Evolutionary conservation across 1,140 invertebrate species (phyloP).

Genomic region (Octopus sinensis): DNA sequence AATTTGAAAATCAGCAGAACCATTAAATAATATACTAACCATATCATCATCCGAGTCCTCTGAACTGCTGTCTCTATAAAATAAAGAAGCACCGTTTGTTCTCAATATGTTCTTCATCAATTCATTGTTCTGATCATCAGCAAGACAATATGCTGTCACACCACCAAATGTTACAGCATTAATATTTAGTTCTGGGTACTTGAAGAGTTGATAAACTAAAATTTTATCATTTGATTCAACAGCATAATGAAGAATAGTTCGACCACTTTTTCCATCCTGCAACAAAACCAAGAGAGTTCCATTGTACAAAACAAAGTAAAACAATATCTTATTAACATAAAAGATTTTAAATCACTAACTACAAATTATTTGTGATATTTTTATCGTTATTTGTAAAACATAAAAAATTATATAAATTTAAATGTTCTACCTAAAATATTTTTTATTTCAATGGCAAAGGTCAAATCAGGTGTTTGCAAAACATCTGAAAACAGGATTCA

Average conservation of each 20-base stretch:
- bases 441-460: too few species aligned
- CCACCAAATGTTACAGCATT: slow-evolving; percentile 40
- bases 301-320: slow-evolving; percentile 17
- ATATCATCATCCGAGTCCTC: not conserved
- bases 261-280: slow-evolving; percentile 43
- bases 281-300: slow-evolving; percentile 19
- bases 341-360: too few species aligned
- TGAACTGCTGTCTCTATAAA: not conserved
- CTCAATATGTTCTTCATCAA: slow-evolving; percentile 26
- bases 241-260: slow-evolving; percentile 43
- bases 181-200: slow-evolving; percentile 24
- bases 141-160: slow-evolving; percentile 34
- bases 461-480: too few species aligned
- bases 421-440: too few species aligned
- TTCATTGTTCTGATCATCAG: slow-evolving; percentile 28
- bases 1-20: not conserved
- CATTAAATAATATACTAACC: not conserved
- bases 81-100: slow-evolving; percentile 24
- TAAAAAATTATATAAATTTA: too few species aligned
- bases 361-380: too few species aligned
- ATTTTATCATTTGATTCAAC: slow-evolving; percentile 35
- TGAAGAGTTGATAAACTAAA: slow-evolving; percentile 32
- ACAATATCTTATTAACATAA: not conserved
- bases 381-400: too few species aligned
- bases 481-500: too few species aligned